Evolutionary conservation across 2,888 invertebrate species (phyloP).

Genomic region (Philopedon plagiatum): DNA sequence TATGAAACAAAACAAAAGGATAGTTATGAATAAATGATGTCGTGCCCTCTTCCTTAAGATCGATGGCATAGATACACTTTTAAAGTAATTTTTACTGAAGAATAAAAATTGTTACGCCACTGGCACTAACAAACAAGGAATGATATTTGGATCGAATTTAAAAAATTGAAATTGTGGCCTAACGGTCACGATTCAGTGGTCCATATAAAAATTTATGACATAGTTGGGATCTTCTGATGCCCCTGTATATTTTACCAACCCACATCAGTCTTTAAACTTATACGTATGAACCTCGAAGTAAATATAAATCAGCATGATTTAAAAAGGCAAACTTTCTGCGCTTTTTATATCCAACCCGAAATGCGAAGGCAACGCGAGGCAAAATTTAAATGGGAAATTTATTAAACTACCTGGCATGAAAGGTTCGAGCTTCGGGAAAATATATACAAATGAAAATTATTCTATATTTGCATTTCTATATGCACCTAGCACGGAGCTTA

Average conservation of each 20-base stretch:
- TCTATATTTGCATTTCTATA: slow-evolving; percentile 17
- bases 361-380: not conserved
- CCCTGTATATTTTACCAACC: not conserved
- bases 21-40: too few relatives aligned
- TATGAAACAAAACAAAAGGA: too few relatives aligned
- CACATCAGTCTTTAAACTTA: not conserved
- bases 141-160: too few relatives aligned
- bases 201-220: too few relatives aligned
- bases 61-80: too few relatives aligned
- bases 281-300: not conserved
- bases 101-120: too few relatives aligned
- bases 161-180: too few relatives aligned
- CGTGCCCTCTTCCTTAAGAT: too few relatives aligned
- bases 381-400: slow-evolving; percentile 19
- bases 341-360: slow-evolving; percentile 5
- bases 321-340: slow-evolving; percentile 9
- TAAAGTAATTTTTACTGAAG: too few relatives aligned
- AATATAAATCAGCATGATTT: slow-evolving; percentile 26
- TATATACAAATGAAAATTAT: slow-evolving; percentile 16
- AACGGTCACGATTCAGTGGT: too few relatives aligned
- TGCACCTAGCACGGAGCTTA: slow-evolving; percentile 3
- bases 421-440: slow-evolving; percentile 2
- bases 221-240: too few relatives aligned
- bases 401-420: slow-evolving; percentile 15
- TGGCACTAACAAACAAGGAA: too few relatives aligned